Evolutionary conservation across 2,888 invertebrate species (phyloP).

Genomic region (Colostygia pectinataria): DNA sequence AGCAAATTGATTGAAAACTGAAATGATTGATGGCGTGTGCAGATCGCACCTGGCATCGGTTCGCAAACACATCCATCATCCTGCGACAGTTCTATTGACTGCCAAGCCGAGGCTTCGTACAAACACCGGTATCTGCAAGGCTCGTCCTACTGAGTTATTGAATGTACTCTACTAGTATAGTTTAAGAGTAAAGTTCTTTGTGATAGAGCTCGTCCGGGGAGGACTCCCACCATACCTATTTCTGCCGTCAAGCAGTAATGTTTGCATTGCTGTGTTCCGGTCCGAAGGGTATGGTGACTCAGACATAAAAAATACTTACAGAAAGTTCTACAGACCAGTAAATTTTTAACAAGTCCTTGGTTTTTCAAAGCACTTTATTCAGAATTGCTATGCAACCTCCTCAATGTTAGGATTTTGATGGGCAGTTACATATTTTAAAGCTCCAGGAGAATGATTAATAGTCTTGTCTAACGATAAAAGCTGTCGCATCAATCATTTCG

Average conservation of each 20-base stretch:
- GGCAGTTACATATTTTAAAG: conserved; percentile 4
- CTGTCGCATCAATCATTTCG: conserved; percentile 21
- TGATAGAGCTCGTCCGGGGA: too few relatives aligned
- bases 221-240: too few relatives aligned
- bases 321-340: too few relatives aligned
- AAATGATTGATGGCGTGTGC: conserved; percentile 64
- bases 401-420: too few relatives aligned
- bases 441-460: conserved; percentile 19
- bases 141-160: too few relatives aligned
- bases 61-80: conserved; percentile 52
- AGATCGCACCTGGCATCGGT: conserved; percentile 59
- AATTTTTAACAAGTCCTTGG: too few relatives aligned
- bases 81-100: conserved; percentile 19
- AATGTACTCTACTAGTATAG: too few relatives aligned
- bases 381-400: background rate
- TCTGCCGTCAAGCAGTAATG: too few relatives aligned
- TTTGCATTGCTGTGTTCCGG: too few relatives aligned
- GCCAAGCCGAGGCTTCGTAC: background rate
- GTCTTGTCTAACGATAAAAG: conserved; percentile 7
- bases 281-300: too few relatives aligned
- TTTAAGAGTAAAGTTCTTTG: too few relatives aligned
- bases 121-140: background rate
- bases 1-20: conserved; percentile 71
- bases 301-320: too few relatives aligned
- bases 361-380: background rate